These are phyloP conservation scores for Hypomecis atomaria DNA, from an alignment of 2,888 invertebrate species.

Conservation along the genomic window DNA sequence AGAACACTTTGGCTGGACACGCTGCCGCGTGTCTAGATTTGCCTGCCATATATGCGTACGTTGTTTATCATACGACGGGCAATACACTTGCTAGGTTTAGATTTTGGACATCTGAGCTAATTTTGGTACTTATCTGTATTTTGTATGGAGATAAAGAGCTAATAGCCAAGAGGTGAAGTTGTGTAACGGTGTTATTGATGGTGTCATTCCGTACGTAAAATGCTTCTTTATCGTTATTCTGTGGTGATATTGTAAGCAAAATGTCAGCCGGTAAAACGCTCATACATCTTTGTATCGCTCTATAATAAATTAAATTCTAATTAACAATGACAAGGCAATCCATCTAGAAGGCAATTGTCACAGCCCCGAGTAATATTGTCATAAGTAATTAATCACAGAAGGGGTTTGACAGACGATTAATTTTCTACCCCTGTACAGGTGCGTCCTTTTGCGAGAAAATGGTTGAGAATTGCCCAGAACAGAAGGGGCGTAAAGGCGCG, in stretches of 20 bases:
- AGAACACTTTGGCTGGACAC: no score
- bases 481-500: constrained; percentile 7
- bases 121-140: no score
- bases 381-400: constrained; percentile 60
- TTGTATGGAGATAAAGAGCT: no score
- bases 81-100: neutral
- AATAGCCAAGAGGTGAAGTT: no score
- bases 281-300: neutral
- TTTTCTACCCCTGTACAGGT: constrained; percentile 63
- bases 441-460: constrained; percentile 57
- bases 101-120: no score
- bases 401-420: constrained; percentile 68
- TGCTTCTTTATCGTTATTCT: no score
- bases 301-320: constrained; percentile 18
- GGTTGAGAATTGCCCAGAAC: constrained; percentile 50
- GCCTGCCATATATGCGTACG: no score
- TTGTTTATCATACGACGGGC: neutral
- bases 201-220: no score
- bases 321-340: constrained; percentile 38
- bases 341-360: constrained; percentile 43
- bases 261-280: no score
- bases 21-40: no score
- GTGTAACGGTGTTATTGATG: no score
- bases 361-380: constrained; percentile 53
- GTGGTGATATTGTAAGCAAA: no score